Percentiles rank a stretch among this genome's conserved stretches.
Evolutionary conservation across 2,797 vertebrate genomes (phyloP).

Genomic region (Choloepus didactylus): DNA sequence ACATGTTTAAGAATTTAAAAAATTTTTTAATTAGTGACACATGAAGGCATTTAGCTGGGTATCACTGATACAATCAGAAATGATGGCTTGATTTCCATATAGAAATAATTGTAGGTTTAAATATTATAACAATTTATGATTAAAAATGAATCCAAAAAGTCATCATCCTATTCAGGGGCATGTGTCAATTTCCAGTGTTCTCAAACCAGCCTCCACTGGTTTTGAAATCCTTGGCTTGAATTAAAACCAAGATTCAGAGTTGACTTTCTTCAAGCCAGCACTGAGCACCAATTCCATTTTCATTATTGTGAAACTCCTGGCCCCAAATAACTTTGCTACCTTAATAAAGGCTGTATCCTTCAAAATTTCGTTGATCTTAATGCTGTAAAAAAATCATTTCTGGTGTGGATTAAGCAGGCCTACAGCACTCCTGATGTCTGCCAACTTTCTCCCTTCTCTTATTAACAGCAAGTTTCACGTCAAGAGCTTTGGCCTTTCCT

Average conservation of each 20-base stretch:
- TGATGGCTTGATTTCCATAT: not conserved
- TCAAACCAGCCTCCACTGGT: not conserved
- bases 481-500: conserved; percentile 44
- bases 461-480: conserved; percentile 13
- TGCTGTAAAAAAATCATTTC: conserved; percentile 39
- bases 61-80: not conserved
- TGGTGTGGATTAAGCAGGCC: not conserved
- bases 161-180: not conserved
- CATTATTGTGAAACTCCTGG: not conserved
- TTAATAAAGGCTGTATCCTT: not conserved
- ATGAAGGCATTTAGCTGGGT: conserved; percentile 32
- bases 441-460: conserved; percentile 21
- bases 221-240: not conserved
- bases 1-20: not conserved
- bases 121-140: not conserved
- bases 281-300: not conserved
- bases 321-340: not conserved
- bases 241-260: not conserved
- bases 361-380: conserved; percentile 10
- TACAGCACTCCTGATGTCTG: conserved; percentile 10
- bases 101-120: conserved; percentile 54
- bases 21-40: conserved; percentile 31
- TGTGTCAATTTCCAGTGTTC: not conserved
- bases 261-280: not conserved
- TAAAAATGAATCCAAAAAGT: conserved; percentile 25